Conservation (phyloP, 2,888 invertebrate genomes). For the Lomographa bimaculata region DNA sequence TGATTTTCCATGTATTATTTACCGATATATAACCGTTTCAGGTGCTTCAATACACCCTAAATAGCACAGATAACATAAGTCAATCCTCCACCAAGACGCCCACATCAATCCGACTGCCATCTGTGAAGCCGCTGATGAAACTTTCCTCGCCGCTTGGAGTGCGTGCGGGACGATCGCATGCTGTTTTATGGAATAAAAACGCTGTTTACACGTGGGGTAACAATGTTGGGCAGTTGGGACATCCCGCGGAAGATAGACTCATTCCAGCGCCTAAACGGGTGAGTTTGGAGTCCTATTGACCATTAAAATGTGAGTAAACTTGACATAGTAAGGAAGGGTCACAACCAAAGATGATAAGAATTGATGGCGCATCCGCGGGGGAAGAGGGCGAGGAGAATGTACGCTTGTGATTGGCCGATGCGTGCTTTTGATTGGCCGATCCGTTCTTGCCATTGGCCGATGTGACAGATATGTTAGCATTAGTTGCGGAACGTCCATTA, state of each 20-base stretch:
- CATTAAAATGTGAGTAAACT: no score
- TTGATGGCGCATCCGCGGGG: no score
- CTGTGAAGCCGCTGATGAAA: slow-evolving; percentile 59
- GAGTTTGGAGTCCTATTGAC: no score
- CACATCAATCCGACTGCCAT: slow-evolving; percentile 56
- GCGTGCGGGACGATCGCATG: slow-evolving; percentile 88
- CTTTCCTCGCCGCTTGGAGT: slow-evolving; percentile 77
- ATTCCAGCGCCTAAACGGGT: slow-evolving; percentile 80
- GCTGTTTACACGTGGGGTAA: slow-evolving; percentile 91
- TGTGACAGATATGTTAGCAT: no score
- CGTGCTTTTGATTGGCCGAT: no score
- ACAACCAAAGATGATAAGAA: no score
- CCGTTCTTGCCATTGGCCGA: no score
- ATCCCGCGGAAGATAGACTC: slow-evolving; percentile 80
- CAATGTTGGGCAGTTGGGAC: slow-evolving; percentile 93
- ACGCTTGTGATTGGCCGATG: no score
- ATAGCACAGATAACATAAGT: slow-evolving; percentile 60
- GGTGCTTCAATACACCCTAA: slow-evolving; percentile 69
- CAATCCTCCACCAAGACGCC: slow-evolving; percentile 62
- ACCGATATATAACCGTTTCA: slow-evolving; percentile 34
- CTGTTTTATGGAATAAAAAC: slow-evolving; percentile 85
- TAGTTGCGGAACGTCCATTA: no score
- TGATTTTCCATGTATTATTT: no score
- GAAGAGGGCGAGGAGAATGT: no score
- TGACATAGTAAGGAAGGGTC: no score